These are phyloP conservation scores for Zenarchopterus dispar DNA, from an alignment of 2,797 vertebrate genomes.

Conservation along the genomic window DNA sequence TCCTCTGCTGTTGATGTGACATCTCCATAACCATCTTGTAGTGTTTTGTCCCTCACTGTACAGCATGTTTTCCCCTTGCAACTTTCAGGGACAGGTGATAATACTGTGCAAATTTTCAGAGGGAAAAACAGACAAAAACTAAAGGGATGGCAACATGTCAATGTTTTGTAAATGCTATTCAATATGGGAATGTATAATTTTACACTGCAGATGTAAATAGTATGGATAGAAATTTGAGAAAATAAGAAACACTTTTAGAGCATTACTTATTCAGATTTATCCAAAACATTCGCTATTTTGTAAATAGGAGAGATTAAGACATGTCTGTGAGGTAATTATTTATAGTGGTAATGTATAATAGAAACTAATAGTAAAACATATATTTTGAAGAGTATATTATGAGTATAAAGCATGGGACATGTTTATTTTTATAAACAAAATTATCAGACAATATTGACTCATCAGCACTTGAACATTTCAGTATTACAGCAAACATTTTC, in stretches of 20 bases:
- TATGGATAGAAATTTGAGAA: slow-evolving; percentile 67
- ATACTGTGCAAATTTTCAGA: slow-evolving; percentile 56
- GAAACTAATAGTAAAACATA: slow-evolving; percentile 82
- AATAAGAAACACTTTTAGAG: slow-evolving; percentile 73
- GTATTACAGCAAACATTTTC: slow-evolving; percentile 60
- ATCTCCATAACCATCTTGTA: slow-evolving; percentile 58
- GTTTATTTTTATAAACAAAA: slow-evolving; percentile 87
- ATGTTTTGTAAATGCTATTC: slow-evolving; percentile 68
- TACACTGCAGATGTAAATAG: slow-evolving; percentile 77
- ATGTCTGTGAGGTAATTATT: slow-evolving; percentile 77
- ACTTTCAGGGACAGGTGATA: slow-evolving; percentile 55
- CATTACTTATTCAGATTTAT: slow-evolving; percentile 73
- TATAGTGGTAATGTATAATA: slow-evolving; percentile 85
- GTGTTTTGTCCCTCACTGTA: slow-evolving; percentile 64
- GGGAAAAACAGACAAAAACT: slow-evolving; percentile 39
- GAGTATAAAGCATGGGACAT: slow-evolving; percentile 82
- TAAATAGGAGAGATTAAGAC: slow-evolving; percentile 68
- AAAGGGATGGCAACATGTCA: slow-evolving; percentile 55
- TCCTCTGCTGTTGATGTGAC: slow-evolving; percentile 44
- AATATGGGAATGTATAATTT: slow-evolving; percentile 66
- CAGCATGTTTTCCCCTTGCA: slow-evolving; percentile 65
- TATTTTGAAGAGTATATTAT: slow-evolving; percentile 85
- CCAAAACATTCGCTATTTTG: slow-evolving; percentile 75
- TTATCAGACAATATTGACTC: slow-evolving; percentile 63
- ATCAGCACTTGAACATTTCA: slow-evolving; percentile 67